Evolutionary conservation across 2,797 vertebrate species (phyloP).

Genomic region (Macropodus opercularis): DNA sequence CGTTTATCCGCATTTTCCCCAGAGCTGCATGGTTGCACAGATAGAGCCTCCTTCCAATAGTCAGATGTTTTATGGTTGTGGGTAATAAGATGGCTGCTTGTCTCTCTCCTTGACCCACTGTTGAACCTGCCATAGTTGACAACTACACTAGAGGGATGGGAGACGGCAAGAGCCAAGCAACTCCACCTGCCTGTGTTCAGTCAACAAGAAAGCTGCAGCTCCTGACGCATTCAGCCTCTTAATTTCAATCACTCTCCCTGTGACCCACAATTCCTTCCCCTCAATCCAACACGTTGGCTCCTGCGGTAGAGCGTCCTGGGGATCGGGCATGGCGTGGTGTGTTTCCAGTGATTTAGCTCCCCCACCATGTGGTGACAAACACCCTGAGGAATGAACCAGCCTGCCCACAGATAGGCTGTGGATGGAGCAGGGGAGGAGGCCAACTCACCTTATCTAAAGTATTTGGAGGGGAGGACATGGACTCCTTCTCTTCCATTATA

Average conservation of each 20-base stretch:
- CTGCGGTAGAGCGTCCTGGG: constrained; percentile 51
- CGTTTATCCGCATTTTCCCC: constrained; percentile 29
- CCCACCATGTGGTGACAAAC: constrained; percentile 63
- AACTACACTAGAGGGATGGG: constrained; percentile 41
- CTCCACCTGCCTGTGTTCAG: constrained; percentile 53
- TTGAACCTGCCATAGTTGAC: constrained; percentile 69
- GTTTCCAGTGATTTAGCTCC: constrained; percentile 69
- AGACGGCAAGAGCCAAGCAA: constrained; percentile 42
- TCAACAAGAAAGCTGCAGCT: constrained; percentile 55
- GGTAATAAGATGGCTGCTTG: constrained; percentile 64
- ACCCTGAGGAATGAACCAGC: constrained; percentile 67
- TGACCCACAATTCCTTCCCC: constrained; percentile 46
- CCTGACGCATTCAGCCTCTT: constrained; percentile 51
- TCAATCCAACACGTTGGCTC: constrained; percentile 46
- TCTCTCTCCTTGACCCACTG: constrained; percentile 67
- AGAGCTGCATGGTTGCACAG: constrained; percentile 51
- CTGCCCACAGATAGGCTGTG: constrained; percentile 64
- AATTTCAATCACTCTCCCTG: constrained; percentile 46
- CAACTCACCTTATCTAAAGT: constrained; percentile 76
- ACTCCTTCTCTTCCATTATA: constrained; percentile 75
- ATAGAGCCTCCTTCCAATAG: constrained; percentile 29
- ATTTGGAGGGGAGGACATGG: constrained; percentile 75
- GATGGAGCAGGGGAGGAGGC: constrained; percentile 58
- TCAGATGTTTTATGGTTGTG: constrained; percentile 59
- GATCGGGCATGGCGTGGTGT: constrained; percentile 60